These are phyloP conservation scores for Saxidomus purpurata DNA, from an alignment of 1,140 invertebrate genomes.

Conservation along the genomic window DNA sequence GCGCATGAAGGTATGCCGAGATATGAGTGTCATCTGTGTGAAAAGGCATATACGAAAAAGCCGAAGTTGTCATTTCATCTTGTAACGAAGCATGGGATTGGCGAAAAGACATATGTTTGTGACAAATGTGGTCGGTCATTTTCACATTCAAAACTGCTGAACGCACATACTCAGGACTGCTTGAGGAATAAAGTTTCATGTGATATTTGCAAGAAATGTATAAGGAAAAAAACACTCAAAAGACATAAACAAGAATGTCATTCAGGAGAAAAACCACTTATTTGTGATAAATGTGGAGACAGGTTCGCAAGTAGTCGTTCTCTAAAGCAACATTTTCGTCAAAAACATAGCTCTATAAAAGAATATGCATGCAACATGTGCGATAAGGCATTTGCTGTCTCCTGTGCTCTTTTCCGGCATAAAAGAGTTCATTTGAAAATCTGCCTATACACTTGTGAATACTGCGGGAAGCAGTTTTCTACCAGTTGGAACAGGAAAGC, in stretches of 20 bases:
- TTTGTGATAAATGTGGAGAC: conserved; percentile 28
- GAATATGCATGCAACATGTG: conserved; percentile 12
- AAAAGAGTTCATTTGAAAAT: conserved; percentile 25
- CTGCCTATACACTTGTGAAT: not conserved
- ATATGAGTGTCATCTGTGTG: not conserved
- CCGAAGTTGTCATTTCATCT: not conserved
- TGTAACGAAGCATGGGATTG: not conserved
- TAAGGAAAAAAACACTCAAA: too few relatives aligned
- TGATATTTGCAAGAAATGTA: too few relatives aligned
- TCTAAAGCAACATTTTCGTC: not conserved
- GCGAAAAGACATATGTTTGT: not conserved
- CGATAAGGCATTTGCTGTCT: conserved; percentile 3
- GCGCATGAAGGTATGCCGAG: not conserved
- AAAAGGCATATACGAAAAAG: not conserved
- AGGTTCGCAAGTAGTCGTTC: not conserved
- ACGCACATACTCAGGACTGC: not conserved
- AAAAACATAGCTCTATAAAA: not conserved
- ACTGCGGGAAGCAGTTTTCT: conserved; percentile 25
- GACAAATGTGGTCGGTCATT: not conserved
- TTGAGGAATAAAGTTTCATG: not conserved
- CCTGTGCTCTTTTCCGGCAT: not conserved
- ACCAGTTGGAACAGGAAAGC: conserved; percentile 30
- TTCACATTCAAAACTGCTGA: not conserved
- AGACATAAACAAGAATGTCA: not conserved
- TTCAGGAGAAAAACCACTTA: not conserved